Evolutionary conservation across 2,888 invertebrate genomes (phyloP).

Genomic region (Brassicogethes aeneus): DNA sequence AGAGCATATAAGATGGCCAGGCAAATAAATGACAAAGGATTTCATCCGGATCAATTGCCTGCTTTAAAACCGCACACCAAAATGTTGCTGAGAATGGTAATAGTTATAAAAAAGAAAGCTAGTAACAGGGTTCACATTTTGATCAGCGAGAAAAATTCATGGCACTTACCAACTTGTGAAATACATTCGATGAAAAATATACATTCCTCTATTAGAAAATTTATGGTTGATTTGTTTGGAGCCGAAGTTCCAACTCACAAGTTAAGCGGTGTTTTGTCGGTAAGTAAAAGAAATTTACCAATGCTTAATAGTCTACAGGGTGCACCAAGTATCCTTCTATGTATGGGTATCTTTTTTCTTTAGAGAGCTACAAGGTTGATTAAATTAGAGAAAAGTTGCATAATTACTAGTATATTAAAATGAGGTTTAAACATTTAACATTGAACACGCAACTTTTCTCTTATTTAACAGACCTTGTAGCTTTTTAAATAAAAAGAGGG

Average conservation of each 20-base stretch:
- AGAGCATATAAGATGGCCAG: slow-evolving; percentile 27
- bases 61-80: slow-evolving; percentile 58
- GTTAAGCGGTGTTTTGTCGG: slow-evolving; percentile 69
- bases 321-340: too few species aligned
- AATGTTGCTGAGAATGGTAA: slow-evolving; percentile 66
- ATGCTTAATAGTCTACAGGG: too few species aligned
- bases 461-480: too few species aligned
- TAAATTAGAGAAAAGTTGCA: too few species aligned
- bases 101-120: slow-evolving; percentile 71
- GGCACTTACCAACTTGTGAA: slow-evolving; percentile 82
- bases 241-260: slow-evolving; percentile 77
- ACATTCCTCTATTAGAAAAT: slow-evolving; percentile 78
- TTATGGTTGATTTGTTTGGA: slow-evolving; percentile 88
- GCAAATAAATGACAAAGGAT: slow-evolving; percentile 36
- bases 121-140: slow-evolving; percentile 80
- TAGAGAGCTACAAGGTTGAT: too few species aligned
- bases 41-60: slow-evolving; percentile 69
- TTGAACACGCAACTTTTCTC: too few species aligned
- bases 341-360: too few species aligned
- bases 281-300: too few species aligned
- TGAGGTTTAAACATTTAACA: too few species aligned
- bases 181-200: slow-evolving; percentile 79
- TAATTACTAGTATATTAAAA: too few species aligned
- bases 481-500: too few species aligned
- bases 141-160: slow-evolving; percentile 72